phyloP scores from a whole-genome alignment of 2,113 vertebrate species.

The Prunella himalayana region DNA sequence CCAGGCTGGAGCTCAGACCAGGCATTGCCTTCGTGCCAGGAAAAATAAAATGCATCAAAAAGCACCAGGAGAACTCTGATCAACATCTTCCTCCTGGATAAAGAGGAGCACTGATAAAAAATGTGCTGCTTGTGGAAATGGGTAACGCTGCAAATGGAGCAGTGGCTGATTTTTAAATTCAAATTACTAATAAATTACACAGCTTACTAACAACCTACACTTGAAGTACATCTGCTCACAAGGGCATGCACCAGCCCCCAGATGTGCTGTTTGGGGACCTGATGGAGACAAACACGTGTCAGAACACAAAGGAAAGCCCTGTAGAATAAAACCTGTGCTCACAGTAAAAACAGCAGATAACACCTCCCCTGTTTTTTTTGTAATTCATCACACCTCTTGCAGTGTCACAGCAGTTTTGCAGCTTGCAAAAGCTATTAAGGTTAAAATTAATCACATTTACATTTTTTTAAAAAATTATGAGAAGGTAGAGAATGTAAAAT shows the following conservation, averaged over 20 bases:
- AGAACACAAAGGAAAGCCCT: not conserved
- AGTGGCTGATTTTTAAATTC: not conserved
- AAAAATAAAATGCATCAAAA: not conserved
- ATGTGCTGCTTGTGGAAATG: not conserved
- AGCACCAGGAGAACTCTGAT: not conserved
- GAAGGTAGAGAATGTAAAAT: not conserved
- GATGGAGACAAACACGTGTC: fast-evolving
- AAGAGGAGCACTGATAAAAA: not conserved
- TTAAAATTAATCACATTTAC: not conserved
- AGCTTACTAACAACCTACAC: not conserved
- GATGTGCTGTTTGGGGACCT: not conserved
- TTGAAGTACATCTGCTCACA: not conserved
- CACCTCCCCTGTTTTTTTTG: not conserved
- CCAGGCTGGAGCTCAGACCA: not conserved
- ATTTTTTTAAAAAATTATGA: not conserved
- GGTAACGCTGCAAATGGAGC: not conserved
- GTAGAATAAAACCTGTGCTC: not conserved
- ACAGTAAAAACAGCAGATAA: not conserved
- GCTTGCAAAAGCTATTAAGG: not conserved
- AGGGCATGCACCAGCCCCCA: not conserved
- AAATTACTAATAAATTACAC: not conserved
- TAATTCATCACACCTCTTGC: not conserved
- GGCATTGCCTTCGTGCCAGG: fast-evolving
- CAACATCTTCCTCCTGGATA: not conserved
- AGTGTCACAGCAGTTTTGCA: not conserved